Evolutionary conservation across 2,113 vertebrate species (phyloP).

Genomic region (Deroptyus accipitrinus): DNA sequence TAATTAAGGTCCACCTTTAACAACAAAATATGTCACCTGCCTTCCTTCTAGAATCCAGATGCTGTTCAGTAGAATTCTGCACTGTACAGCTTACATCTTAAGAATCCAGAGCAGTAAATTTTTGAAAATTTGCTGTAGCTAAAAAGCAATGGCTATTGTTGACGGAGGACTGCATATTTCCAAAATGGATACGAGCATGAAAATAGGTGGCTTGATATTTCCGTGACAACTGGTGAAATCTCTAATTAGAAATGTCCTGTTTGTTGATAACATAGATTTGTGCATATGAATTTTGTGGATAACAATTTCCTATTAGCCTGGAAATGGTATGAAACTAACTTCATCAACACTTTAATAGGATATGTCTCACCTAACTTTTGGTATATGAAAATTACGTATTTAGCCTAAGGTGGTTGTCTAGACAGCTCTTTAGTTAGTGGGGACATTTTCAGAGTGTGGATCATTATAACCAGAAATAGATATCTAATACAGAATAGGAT

Average conservation of each 20-base stretch:
- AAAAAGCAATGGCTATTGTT: neutral
- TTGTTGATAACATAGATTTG: neutral
- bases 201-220: neutral
- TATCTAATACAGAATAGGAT: neutral
- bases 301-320: neutral
- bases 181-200: neutral
- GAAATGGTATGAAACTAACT: neutral
- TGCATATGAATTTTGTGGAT: neutral
- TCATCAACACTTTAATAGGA: neutral
- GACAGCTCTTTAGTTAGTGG: neutral
- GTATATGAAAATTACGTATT: neutral
- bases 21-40: neutral
- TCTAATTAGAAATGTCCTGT: neutral
- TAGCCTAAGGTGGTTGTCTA: neutral
- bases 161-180: fast-evolving
- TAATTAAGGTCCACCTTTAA: neutral
- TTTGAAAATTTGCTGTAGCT: neutral
- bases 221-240: neutral
- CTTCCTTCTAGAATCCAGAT: neutral
- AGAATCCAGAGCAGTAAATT: neutral
- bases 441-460: neutral
- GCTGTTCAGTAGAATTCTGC: neutral
- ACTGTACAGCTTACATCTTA: neutral
- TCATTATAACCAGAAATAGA: neutral
- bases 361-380: neutral